These are phyloP conservation scores for Caenorhabditis brenneri DNA, from an alignment of 1,140 invertebrate genomes.

Conservation along the genomic window DNA sequence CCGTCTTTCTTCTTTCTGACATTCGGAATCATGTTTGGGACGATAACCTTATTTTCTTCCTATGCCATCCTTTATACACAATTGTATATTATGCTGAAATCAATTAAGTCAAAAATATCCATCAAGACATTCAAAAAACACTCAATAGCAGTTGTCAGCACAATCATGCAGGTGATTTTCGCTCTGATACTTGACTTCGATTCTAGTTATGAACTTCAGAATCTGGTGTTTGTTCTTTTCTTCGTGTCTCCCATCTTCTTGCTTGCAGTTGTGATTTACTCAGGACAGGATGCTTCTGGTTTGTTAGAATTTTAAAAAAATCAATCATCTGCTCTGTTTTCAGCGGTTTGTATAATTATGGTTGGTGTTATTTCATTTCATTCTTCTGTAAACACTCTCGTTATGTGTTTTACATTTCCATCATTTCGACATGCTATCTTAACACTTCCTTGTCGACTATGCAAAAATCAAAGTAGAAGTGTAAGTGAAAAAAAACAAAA, in stretches of 20 bases:
- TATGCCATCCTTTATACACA: not conserved
- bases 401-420: constrained; percentile 13
- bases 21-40: not conserved
- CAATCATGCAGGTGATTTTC: not conserved
- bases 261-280: not conserved
- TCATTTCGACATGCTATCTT: not conserved
- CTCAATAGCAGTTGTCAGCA: not conserved
- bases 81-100: constrained; percentile 20
- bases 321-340: not conserved
- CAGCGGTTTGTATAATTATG: not conserved
- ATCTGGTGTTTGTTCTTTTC: not conserved
- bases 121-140: not conserved
- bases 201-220: not conserved
- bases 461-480: constrained; percentile 2
- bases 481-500: not conserved
- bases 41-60: not conserved
- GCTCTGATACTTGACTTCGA: too few species aligned
- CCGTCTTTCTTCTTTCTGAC: not conserved
- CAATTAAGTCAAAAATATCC: constrained; percentile 24
- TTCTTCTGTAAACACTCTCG: not conserved
- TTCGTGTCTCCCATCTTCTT: not conserved
- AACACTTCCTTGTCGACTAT: not conserved
- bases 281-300: not conserved
- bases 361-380: constrained; percentile 13
- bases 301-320: not conserved